Conservation (phyloP, 2,888 invertebrate genomes). For the Junonia oenone region DNA sequence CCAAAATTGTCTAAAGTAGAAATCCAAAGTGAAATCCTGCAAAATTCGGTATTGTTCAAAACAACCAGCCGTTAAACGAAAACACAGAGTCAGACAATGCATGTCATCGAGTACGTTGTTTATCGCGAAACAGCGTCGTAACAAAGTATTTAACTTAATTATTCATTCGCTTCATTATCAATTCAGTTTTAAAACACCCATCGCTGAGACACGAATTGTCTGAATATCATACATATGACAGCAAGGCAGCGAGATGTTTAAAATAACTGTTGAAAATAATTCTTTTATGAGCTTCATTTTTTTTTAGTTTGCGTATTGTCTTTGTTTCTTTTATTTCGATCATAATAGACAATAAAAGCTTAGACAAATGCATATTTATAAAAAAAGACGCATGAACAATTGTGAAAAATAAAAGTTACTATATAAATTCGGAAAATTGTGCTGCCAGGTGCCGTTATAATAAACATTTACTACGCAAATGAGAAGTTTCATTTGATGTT, state of each 20-base stretch:
- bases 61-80: not conserved
- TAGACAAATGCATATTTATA: not conserved
- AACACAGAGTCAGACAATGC: slow-evolving; percentile 6
- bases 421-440: slow-evolving; percentile 4
- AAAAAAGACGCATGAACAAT: not conserved
- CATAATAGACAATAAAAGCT: not conserved
- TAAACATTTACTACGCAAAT: slow-evolving; percentile 7
- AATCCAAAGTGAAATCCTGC: slow-evolving; percentile 97
- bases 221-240: slow-evolving; percentile 5
- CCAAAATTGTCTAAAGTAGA: slow-evolving; percentile 99
- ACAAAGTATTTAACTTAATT: not conserved
- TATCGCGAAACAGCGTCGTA: not conserved
- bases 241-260: slow-evolving; percentile 2
- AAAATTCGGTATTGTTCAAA: slow-evolving; percentile 34
- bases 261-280: not conserved
- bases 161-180: not conserved
- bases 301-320: not conserved
- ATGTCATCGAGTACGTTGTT: slow-evolving; percentile 9
- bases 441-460: slow-evolving; percentile 9
- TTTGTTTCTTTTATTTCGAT: not conserved
- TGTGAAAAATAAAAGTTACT: not conserved
- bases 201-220: slow-evolving; percentile 8
- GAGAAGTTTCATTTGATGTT: not conserved
- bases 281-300: not conserved
- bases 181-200: not conserved